Conservation (phyloP, 2,797 vertebrate species). For the Hyperoplus immaculatus region DNA sequence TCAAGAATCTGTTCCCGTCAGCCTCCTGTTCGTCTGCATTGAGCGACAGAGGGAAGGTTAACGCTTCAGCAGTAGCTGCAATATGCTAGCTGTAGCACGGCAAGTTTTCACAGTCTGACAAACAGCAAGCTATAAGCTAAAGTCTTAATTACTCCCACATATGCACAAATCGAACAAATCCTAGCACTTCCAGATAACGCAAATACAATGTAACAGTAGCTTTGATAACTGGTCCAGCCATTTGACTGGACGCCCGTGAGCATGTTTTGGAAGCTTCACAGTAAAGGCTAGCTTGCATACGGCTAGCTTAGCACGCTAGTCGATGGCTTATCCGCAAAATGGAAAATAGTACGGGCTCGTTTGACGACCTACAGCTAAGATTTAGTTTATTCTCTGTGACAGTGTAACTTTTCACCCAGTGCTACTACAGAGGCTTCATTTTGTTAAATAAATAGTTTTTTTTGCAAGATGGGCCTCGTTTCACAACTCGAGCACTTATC, state of each 20-base stretch:
- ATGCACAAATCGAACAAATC: no score
- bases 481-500: conserved; percentile 24
- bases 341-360: rapidly evolving
- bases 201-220: not conserved
- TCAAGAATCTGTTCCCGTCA: conserved; percentile 82
- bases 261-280: not conserved
- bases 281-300: not conserved
- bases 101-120: no score
- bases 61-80: not conserved
- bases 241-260: not conserved
- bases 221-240: rapidly evolving
- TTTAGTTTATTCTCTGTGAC: rapidly evolving
- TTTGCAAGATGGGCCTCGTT: not conserved
- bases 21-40: conserved; percentile 90
- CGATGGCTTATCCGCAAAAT: not conserved
- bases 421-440: not conserved
- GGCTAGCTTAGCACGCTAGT: conserved; percentile 38
- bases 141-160: no score
- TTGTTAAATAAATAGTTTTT: not conserved
- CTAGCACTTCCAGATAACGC: not conserved
- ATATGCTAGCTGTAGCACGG: not conserved
- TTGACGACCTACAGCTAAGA: no score
- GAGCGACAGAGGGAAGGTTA: not conserved
- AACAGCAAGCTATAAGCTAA: no score
- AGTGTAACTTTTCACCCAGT: rapidly evolving